Evolutionary conservation across 2,888 invertebrate species (phyloP).

Genomic region (Hypercompe scribonia): DNA sequence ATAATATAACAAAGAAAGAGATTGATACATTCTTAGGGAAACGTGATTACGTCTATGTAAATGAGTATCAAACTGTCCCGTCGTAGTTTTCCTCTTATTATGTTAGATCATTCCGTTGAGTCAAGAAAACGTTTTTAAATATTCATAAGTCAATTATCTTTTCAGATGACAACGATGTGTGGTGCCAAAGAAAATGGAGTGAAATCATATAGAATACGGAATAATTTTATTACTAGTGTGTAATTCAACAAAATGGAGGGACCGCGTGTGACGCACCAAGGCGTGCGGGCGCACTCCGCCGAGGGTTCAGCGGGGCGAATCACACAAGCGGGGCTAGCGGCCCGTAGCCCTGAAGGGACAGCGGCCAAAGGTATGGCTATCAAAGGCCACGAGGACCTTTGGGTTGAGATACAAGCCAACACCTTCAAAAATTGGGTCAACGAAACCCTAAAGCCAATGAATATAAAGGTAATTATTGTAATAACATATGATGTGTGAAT

Average conservation of each 20-base stretch:
- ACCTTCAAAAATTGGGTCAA: slow-evolving; percentile 99
- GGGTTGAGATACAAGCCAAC: slow-evolving; percentile 98
- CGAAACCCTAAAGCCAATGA: slow-evolving; percentile 92
- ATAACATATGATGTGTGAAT: neutral
- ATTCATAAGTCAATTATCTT: slow-evolving; percentile 35
- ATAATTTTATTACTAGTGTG: slow-evolving; percentile 50
- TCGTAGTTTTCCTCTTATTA: slow-evolving; percentile 11
- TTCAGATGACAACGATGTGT: slow-evolving; percentile 70
- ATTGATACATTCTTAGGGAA: neutral
- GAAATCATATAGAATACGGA: slow-evolving; percentile 50
- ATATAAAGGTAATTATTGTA: slow-evolving; percentile 85
- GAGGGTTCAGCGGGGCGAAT: slow-evolving; percentile 88
- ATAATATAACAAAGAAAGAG: slow-evolving; percentile 17
- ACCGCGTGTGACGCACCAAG: slow-evolving; percentile 87
- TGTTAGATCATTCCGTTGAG: slow-evolving; percentile 8
- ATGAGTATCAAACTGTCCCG: neutral
- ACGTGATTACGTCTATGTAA: slow-evolving; percentile 8
- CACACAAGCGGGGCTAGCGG: slow-evolving; percentile 93
- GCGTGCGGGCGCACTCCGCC: slow-evolving; percentile 84
- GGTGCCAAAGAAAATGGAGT: slow-evolving; percentile 64
- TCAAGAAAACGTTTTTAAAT: slow-evolving; percentile 16
- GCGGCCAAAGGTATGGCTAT: slow-evolving; percentile 98
- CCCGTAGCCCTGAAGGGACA: slow-evolving; percentile 95
- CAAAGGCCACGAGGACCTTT: slow-evolving; percentile 97
- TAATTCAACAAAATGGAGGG: slow-evolving; percentile 75